Evolutionary conservation across 2,113 vertebrate genomes (phyloP).

Genomic region (Leptocoma aspasia): DNA sequence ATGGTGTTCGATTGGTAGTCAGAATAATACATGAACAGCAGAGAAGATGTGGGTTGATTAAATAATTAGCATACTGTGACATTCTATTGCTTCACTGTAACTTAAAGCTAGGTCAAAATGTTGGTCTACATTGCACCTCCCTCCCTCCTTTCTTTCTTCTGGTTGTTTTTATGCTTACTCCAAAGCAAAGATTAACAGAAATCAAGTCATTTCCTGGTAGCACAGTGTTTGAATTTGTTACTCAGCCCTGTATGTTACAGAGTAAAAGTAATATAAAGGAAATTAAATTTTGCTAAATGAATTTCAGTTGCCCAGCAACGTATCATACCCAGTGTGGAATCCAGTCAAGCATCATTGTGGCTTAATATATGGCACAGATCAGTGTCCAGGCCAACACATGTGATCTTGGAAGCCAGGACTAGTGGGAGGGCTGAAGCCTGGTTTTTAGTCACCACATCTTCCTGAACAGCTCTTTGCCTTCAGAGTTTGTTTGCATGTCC

Average conservation of each 20-base stretch:
- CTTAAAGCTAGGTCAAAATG: conserved; percentile 46
- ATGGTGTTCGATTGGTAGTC: conserved; percentile 46
- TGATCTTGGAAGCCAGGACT: not conserved
- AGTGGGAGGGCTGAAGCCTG: not conserved
- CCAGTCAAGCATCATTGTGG: not conserved
- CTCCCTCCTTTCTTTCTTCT: not conserved
- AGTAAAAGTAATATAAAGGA: conserved; percentile 20
- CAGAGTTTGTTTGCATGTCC: not conserved
- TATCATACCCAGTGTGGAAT: not conserved
- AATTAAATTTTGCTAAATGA: conserved; percentile 14
- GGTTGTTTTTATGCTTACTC: not conserved
- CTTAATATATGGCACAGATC: not conserved
- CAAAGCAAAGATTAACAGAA: not conserved
- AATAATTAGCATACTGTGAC: conserved; percentile 61
- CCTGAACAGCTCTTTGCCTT: not conserved
- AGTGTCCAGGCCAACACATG: not conserved
- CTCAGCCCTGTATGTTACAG: not conserved
- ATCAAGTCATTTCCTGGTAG: not conserved
- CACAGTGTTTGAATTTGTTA: not conserved
- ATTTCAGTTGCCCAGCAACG: conserved; percentile 31
- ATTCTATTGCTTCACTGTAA: conserved; percentile 33
- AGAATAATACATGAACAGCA: conserved; percentile 58
- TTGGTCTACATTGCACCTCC: not conserved
- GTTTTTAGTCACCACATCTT: accelerated
- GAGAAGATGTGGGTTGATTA: conserved; percentile 57